phyloP scores from a whole-genome alignment of 2,797 vertebrate genomes.

The Triplophysa yarkandensis region DNA sequence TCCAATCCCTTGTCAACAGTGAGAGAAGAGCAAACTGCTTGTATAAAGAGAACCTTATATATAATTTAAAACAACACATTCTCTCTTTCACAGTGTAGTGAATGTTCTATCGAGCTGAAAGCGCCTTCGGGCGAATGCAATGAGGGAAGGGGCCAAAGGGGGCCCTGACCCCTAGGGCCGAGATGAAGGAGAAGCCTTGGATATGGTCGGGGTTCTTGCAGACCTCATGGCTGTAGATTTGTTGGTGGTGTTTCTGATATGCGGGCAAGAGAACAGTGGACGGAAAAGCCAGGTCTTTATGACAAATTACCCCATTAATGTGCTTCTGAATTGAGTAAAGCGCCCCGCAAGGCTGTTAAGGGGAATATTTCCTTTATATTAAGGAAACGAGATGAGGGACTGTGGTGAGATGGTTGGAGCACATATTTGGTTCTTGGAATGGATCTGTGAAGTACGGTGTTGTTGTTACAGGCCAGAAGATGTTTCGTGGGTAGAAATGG shows the following conservation, averaged over 20 bases:
- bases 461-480: constrained; percentile 14
- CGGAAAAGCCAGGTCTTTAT: constrained; percentile 36
- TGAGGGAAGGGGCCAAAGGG: constrained; percentile 23
- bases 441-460: constrained; percentile 26
- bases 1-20: constrained; percentile 21
- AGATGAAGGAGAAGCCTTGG: constrained; percentile 3
- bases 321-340: constrained; percentile 32
- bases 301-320: constrained; percentile 31
- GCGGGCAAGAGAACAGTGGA: constrained; percentile 15
- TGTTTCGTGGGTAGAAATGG: constrained; percentile 28
- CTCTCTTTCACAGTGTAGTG: constrained; percentile 14
- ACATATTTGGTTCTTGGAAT: constrained; percentile 21
- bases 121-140: constrained; percentile 40
- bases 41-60: constrained; percentile 33
- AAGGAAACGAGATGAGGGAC: not conserved
- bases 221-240: constrained; percentile 40
- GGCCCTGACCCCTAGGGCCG: constrained; percentile 23
- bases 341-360: not conserved
- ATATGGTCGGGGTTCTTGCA: constrained; percentile 36
- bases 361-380: constrained; percentile 14
- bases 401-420: constrained; percentile 2
- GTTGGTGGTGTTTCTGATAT: constrained; percentile 22
- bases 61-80: constrained; percentile 41
- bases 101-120: constrained; percentile 38
- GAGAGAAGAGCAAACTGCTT: constrained; percentile 35